Evolutionary conservation across 2,797 vertebrate species (phyloP), one percentile per base, ranked within the genome.

Genomic region (Trachops cirrhosus): DNA sequence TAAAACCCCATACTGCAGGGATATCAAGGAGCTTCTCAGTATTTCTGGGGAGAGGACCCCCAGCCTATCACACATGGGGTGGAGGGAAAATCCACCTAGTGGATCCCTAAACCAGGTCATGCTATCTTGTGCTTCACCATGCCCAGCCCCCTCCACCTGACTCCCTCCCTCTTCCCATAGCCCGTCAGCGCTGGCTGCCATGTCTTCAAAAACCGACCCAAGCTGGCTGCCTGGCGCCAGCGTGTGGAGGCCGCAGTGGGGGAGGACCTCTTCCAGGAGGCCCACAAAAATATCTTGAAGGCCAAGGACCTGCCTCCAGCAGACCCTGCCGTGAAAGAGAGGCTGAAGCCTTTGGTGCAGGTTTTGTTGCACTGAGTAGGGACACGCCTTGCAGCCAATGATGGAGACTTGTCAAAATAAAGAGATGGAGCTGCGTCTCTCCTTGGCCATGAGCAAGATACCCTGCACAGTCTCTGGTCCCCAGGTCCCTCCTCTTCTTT

Each of bases 201-300:
- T 5, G 79, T 98, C 74, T 99, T 99, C 48, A 95, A 98, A 26
- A 97, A 97, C 67, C 97, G 97, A 11, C 98, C 98, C 3, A 98
- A 98, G 96, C 97, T 99, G 96, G 94, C 44, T 0, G 97, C 97
- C 1, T 99, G 99, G 99, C 97, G 97, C 57, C 97, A 98, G 26
- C 97, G 98, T 0, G 93, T 99, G 95, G 98, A 98, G 91, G 96
- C 97, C 19, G 98, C 73, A 1, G 26, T 98, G 0, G 98, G 98
- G 0, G 91, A 97, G 32, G 97, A 98, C 48, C 89, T 98, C 88
- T 99, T 99, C 32, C 98, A 98, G 44, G 98, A 99, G 89, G 97
- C 97, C 44, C 98, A 98, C 4, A 87, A 97, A 26, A 7, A 2
- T 57, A 75, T 98, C 92, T 97, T 98, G 79, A 97, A 97, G 94